Evolutionary conservation across 2,797 vertebrate genomes (phyloP).

Genomic region (Kryptopterus vitreolus): DNA sequence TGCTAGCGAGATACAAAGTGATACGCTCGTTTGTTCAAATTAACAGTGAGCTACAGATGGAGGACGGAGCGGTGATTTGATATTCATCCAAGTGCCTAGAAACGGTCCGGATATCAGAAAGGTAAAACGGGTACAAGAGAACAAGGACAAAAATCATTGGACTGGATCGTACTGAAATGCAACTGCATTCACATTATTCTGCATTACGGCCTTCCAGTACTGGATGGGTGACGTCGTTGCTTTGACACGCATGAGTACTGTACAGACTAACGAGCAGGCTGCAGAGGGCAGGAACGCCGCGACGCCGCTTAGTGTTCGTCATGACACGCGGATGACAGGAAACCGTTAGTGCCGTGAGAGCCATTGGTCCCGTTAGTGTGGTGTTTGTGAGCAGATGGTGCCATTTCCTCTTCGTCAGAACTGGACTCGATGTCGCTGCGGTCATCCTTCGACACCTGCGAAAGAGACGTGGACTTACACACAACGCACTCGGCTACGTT

Average conservation of each 20-base stretch:
- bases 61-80: slow-evolving; percentile 76
- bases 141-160: not conserved
- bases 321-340: slow-evolving; percentile 81
- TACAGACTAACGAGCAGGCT: slow-evolving; percentile 48
- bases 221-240: slow-evolving; percentile 79
- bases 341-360: slow-evolving; percentile 90
- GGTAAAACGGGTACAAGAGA: not conserved
- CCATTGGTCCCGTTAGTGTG: slow-evolving; percentile 88
- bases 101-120: not conserved
- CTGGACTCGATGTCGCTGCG: slow-evolving; percentile 95
- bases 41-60: slow-evolving; percentile 74
- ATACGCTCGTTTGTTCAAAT: slow-evolving; percentile 78
- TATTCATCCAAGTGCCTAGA: slow-evolving; percentile 69
- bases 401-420: slow-evolving; percentile 92
- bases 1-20: slow-evolving; percentile 82
- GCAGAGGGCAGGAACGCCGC: slow-evolving; percentile 58
- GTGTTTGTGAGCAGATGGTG: slow-evolving; percentile 74
- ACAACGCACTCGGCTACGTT: not conserved
- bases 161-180: slow-evolving; percentile 55
- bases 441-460: slow-evolving; percentile 91
- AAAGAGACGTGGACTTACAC: not conserved
- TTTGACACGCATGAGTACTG: slow-evolving; percentile 57
- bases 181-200: slow-evolving; percentile 79
- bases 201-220: slow-evolving; percentile 81
- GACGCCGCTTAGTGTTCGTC: slow-evolving; percentile 81